These are phyloP conservation scores for Lithosia quadra DNA, from an alignment of 2,888 invertebrate species.

Conservation along the genomic window DNA sequence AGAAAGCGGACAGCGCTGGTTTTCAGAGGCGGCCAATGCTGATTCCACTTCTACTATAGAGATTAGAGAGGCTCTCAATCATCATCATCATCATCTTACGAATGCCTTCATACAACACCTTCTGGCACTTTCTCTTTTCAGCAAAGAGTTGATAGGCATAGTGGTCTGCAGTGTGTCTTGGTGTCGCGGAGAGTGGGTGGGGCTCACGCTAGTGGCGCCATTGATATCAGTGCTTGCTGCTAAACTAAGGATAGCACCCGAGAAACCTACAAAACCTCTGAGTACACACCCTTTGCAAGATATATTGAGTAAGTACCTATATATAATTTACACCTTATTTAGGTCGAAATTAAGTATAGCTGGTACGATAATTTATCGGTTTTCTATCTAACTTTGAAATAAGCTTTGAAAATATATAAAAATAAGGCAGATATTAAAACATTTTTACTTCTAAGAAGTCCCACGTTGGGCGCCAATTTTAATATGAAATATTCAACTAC, in stretches of 20 bases:
- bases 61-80: too few species aligned
- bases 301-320: constrained; percentile 61
- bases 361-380: too few species aligned
- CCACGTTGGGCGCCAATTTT: neutral
- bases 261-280: constrained; percentile 45
- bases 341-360: too few species aligned
- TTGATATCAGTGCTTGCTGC: constrained; percentile 79
- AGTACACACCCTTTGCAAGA: constrained; percentile 52
- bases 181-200: constrained; percentile 89
- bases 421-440: too few species aligned
- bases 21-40: too few species aligned
- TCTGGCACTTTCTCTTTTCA: constrained; percentile 44
- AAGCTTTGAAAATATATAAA: neutral
- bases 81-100: too few species aligned
- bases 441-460: neutral
- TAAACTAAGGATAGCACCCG: constrained; percentile 74
- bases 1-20: too few species aligned
- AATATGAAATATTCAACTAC: neutral
- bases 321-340: neutral
- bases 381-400: neutral
- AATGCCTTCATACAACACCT: too few species aligned
- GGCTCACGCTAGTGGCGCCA: constrained; percentile 87
- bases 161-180: constrained; percentile 87
- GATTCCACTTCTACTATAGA: too few species aligned
- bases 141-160: constrained; percentile 79